Evolutionary conservation across 2,113 vertebrate genomes (phyloP).

Genomic region (Varanus salvator): DNA sequence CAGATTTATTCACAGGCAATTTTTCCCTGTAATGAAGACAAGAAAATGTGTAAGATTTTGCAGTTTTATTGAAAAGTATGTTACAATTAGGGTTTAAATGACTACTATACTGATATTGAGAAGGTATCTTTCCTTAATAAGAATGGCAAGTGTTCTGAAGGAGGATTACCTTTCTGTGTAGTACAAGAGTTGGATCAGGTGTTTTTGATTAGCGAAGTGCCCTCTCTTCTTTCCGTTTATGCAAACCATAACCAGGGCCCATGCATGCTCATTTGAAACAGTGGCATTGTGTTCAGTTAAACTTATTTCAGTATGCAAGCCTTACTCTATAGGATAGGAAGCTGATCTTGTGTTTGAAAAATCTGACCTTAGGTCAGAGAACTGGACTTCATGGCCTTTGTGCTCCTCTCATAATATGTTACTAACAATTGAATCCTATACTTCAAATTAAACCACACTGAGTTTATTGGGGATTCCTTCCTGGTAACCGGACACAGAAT

Average conservation of each 20-base stretch:
- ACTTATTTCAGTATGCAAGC: neutral
- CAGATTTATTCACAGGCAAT: constrained; percentile 83
- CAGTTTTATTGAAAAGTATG: neutral
- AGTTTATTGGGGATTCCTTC: neutral
- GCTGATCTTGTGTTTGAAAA: neutral
- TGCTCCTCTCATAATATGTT: neutral
- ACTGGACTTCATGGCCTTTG: neutral
- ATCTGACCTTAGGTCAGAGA: neutral
- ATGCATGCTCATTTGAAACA: neutral
- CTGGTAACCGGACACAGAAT: neutral
- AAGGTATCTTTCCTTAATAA: neutral
- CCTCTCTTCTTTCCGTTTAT: neutral
- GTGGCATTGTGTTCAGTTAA: neutral
- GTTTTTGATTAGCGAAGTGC: neutral
- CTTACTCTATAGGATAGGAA: neutral
- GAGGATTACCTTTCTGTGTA: neutral
- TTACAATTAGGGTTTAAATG: neutral
- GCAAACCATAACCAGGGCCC: too few species aligned
- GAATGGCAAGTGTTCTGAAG: neutral
- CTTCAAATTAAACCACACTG: neutral
- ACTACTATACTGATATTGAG: neutral
- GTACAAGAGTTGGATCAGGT: neutral
- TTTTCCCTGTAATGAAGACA: constrained; percentile 82
- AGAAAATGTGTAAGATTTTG: constrained; percentile 18
- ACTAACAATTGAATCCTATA: neutral